phyloP scores from a whole-genome alignment of 1,140 invertebrate genomes.

The Aphidius ervi region DNA sequence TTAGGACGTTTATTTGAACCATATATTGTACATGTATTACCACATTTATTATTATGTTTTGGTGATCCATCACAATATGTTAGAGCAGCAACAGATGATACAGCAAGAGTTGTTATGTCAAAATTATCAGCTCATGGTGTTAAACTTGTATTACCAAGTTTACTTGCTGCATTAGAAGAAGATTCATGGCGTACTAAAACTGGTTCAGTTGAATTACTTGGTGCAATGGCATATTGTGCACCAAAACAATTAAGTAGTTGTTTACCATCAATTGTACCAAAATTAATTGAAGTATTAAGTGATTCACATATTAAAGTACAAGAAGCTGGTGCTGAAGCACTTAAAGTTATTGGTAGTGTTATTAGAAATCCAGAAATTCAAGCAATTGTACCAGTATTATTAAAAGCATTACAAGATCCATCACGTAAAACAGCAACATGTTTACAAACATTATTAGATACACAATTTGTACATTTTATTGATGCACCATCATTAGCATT shows the following conservation, averaged over 20 bases:
- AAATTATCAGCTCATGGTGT: conserved; percentile 95
- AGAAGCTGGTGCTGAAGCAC: conserved; percentile 89
- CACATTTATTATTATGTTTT: conserved; percentile 92
- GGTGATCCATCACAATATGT: conserved; percentile 92
- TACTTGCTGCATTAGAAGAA: conserved; percentile 90
- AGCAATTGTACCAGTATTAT: conserved; percentile 86
- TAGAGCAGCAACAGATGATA: conserved; percentile 88
- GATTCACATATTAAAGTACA: conserved; percentile 99
- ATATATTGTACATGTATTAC: conserved; percentile 95
- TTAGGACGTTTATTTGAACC: conserved; percentile 96
- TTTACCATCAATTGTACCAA: conserved; percentile 97
- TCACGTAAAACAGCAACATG: conserved; percentile 91
- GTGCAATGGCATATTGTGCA: conserved; percentile 97
- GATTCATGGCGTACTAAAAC: conserved; percentile 99
- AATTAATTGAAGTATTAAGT: conserved; percentile 92
- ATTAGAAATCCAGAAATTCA: conserved; percentile 99
- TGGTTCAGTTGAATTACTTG: conserved; percentile 94
- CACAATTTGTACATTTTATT: conserved; percentile 99
- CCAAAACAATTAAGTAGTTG: conserved; percentile 97
- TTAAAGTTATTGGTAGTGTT: conserved; percentile 95
- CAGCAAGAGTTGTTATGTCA: conserved; percentile 93
- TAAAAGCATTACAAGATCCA: conserved; percentile 94
- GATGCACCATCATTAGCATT: conserved; percentile 97
- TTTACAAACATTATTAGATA: conserved; percentile 89
- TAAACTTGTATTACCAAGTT: conserved; percentile 87